Percentiles rank a stretch among this genome's conserved stretches.
Conservation (phyloP, 2,797 vertebrate species). For the Meriones psammophilus region DNA sequence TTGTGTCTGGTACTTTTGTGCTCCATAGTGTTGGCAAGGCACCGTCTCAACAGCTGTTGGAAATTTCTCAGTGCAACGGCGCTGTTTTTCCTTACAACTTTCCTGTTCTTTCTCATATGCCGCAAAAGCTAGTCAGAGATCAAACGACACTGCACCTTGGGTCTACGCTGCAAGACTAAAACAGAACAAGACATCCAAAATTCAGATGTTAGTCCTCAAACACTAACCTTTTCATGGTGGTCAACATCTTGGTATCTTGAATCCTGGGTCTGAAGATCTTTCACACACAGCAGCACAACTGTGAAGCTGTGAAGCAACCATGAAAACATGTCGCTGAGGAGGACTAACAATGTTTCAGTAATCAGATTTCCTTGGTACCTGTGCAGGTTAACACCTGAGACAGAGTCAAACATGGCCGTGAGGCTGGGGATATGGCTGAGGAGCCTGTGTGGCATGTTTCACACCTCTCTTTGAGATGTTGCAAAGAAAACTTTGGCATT, state of each 20-base stretch:
- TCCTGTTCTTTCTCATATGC: conserved; percentile 25
- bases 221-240: neutral
- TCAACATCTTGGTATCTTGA: neutral
- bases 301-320: neutral
- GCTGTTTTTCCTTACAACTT: neutral
- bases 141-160: neutral
- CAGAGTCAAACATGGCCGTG: neutral
- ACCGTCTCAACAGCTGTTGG: conserved; percentile 40
- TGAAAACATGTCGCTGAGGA: neutral
- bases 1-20: neutral
- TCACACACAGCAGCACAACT: neutral
- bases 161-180: conserved; percentile 16
- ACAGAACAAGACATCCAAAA: neutral
- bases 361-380: neutral
- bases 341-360: neutral
- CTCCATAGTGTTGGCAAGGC: neutral
- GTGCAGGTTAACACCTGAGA: neutral
- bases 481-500: conserved; percentile 62
- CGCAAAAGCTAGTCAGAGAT: conserved; percentile 10
- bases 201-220: neutral
- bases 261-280: neutral
- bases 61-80: neutral
- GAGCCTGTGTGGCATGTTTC: neutral
- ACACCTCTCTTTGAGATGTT: conserved; percentile 47
- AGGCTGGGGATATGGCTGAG: neutral